These are phyloP conservation scores for Cassiopea andromeda DNA, from an alignment of 30 jellyfish, hydroid and myxozoan genomes.

Conservation along the genomic window DNA sequence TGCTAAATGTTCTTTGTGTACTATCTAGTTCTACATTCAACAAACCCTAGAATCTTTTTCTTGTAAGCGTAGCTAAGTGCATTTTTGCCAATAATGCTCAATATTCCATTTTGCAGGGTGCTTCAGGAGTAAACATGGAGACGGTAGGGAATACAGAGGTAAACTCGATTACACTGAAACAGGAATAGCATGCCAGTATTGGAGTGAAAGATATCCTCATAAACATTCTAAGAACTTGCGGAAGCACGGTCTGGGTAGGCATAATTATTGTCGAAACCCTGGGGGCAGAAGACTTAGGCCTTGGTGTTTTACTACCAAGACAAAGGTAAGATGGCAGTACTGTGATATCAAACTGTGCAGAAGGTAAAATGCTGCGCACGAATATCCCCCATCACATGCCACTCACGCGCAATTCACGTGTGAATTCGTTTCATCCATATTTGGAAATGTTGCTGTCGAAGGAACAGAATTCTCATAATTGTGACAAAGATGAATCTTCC, in stretches of 20 bases:
- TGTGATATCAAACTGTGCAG: slow-evolving; percentile 83
- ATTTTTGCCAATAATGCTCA: no score
- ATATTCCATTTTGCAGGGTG: slow-evolving; percentile 47
- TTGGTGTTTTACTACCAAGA: slow-evolving; percentile 94
- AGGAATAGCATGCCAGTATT: slow-evolving; percentile 95
- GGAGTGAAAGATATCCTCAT: slow-evolving; percentile 87
- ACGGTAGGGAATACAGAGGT: slow-evolving; percentile 96
- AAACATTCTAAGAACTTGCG: slow-evolving; percentile 71
- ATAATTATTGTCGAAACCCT: slow-evolving; percentile 91
- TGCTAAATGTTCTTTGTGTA: not conserved
- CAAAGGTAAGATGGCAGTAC: slow-evolving; percentile 80
- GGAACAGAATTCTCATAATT: not conserved
- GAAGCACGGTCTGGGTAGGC: slow-evolving; percentile 81
- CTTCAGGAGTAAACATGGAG: slow-evolving; percentile 59
- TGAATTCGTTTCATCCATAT: not conserved
- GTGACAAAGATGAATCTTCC: not conserved
- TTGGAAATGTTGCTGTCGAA: not conserved
- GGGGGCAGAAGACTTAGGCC: slow-evolving; percentile 93
- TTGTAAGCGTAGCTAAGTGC: no score
- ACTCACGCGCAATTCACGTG: slow-evolving; percentile 19
- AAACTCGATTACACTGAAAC: slow-evolving; percentile 86
- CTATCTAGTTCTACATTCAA: not conserved
- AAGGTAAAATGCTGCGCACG: not conserved
- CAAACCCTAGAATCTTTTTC: not conserved
- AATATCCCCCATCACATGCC: not conserved